A percentile compares a stretch with the other conserved stretches of the same genome.
Evolutionary conservation across 1,140 invertebrate species (phyloP).

Genomic region (Pseudoatta argentina): DNA sequence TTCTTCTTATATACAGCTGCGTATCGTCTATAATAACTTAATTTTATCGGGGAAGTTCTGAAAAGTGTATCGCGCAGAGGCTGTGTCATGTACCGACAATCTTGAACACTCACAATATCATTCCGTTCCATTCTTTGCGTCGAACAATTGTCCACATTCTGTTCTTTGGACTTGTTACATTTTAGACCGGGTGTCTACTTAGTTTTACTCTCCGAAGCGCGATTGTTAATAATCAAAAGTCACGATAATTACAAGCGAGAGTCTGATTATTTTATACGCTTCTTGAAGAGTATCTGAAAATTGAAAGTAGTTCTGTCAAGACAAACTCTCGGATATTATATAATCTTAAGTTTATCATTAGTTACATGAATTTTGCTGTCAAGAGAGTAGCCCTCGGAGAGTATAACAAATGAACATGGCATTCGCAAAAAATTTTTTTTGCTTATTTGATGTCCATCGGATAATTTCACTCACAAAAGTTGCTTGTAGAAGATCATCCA

Average conservation of each 20-base stretch:
- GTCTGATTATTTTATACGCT: neutral
- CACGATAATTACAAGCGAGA: conserved; percentile 8
- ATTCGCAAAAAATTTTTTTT: neutral
- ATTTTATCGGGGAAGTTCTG: conserved; percentile 40
- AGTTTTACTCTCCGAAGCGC: conserved; percentile 6
- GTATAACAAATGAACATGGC: conserved; percentile 18
- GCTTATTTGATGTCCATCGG: neutral
- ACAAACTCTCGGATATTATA: neutral
- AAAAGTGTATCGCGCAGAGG: conserved; percentile 37
- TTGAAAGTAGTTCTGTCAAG: neutral
- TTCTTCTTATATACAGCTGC: conserved; percentile 38
- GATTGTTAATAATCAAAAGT: neutral
- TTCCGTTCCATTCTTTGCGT: neutral
- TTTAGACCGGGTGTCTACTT: conserved; percentile 51
- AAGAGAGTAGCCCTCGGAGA: neutral
- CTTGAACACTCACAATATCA: conserved; percentile 25
- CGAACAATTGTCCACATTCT: neutral
- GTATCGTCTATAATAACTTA: conserved; percentile 14
- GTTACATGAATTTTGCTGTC: neutral
- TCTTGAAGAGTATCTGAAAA: neutral
- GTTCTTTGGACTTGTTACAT: neutral
- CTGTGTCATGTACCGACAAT: neutral
- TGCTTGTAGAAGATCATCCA: neutral
- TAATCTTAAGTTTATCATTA: conserved; percentile 2
- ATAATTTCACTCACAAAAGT: conserved; percentile 16